Conservation (phyloP, 2,888 invertebrate genomes). For the Troilus luridus region DNA sequence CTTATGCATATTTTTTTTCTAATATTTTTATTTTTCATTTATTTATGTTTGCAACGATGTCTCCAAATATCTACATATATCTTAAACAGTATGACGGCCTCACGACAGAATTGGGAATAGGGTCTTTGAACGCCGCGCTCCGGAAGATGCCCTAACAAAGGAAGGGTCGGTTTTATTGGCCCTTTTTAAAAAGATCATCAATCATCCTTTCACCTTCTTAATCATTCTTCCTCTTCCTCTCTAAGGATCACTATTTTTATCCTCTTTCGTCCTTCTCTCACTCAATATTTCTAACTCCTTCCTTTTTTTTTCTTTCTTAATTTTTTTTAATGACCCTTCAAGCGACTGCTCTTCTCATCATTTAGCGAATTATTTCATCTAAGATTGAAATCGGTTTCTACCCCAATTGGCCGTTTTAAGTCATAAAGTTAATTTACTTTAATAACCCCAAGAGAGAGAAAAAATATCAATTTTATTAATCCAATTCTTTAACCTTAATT, state of each 20-base stretch:
- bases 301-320: not conserved
- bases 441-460: not conserved
- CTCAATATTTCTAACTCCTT: not conserved
- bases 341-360: not conserved
- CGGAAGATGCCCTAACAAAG: not conserved
- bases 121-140: not conserved
- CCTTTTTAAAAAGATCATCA: slow-evolving; percentile 18
- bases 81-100: not conserved
- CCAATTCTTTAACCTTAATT: too few species aligned
- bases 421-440: not conserved
- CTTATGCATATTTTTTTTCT: too few species aligned
- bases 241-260: not conserved
- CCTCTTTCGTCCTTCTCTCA: not conserved
- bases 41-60: not conserved
- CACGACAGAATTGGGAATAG: not conserved
- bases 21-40: not conserved
- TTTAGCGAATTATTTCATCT: slow-evolving; percentile 1
- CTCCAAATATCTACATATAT: not conserved
- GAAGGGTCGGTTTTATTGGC: slow-evolving; percentile 5
- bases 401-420: not conserved
- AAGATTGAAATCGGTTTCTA: not conserved
- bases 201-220: slow-evolving; percentile 27
- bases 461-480: not conserved
- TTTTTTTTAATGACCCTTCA: slow-evolving; percentile 2
- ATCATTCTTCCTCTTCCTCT: not conserved